Evolutionary conservation across 2,113 vertebrate species (phyloP), one percentile per base, ranked within the genome.

Genomic region (Tyrannus savana): DNA sequence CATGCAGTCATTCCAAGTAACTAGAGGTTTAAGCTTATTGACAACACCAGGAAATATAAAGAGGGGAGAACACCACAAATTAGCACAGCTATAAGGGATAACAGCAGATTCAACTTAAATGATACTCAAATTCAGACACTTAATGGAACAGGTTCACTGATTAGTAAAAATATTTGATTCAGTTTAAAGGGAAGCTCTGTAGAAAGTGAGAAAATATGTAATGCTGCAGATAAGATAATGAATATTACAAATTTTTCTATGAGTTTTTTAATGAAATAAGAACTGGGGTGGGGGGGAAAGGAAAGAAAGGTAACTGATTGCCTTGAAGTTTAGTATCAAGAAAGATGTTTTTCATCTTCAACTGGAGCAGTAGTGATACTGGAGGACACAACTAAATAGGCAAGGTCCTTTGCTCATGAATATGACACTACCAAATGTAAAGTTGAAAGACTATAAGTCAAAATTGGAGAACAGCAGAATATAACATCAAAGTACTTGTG

Each of bases 261-360:
- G 4, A 19, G 6, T 9, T 53, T 87, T 75, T 73, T 39, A 87
- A 82, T 21, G 13, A 30, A 60, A 31, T 41, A 41, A 81, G 17
- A 19, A 68, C 0, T 35, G 5, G 4, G 25, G 35, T 37, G 13
- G 9, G 5, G 39, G 5, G 5, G 6, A 30, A 6, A 16, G 12
- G 14, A 33, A 27, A 63, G 21, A 39, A 79, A 78, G 12, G 9
- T 31, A 76, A 68, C 4, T n/a, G 15, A 68, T 41, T 41, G 39
- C 39, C 39, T 41, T 41, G 39, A 41, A 64, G 25, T 42, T 80
- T 28, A 68, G 49, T 19, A 56, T 16, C 28, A 89, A 90, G 22
- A 77, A 87, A 68, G 3, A 60, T 1, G 16, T 6, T 87, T 84
- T 88, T 66, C 41, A 60, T 25, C 33, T 94, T 73, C 64, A 87